Evolutionary conservation across 92 coral and sea anemone species (phyloP), one percentile per base, ranked within the genome.

Genomic region (Bergia sp.): DNA sequence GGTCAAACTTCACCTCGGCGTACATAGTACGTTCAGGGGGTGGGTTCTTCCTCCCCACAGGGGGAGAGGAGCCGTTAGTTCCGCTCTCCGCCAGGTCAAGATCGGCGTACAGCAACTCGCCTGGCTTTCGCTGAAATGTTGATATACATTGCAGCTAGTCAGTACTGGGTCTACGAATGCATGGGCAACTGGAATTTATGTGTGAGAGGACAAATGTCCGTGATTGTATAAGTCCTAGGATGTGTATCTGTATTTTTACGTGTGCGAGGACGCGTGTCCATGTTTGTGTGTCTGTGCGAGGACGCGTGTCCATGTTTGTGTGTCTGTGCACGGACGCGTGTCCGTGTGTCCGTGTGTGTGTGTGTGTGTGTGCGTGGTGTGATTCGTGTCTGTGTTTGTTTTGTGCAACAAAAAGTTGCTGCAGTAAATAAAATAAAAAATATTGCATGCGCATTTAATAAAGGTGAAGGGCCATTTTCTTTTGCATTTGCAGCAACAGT

Each of bases 51-150:
- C 16, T 83, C 23, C 76, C 65, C 8, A n/a, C 65, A 36, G 37
- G 18, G 16, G 67, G 65, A 29, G 37, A 11, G 80, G 80, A 15
- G 3, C 39, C 42, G 12, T 29, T 71, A 40, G 3, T 18, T 45
- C 23, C 58, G 13, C 79, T 43, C 44, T 84, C 87, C 29, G 87
- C 78, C 29, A 84, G 57, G 45, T 84, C 87, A 67, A 84, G 44
- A 1, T 84, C 87, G 36, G 87, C 87, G 5, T 84, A 84, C 36
- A 84, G 45, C 43, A 84, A 13, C 67, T 84, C 87, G 41, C 87
- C 87, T 29, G 87, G 79, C 9, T 84, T 84, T 23, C 87, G 87
- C 87, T 84, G 66, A 53, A 84, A 84, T 42, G 55, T 77, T 77
- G 47, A 1, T 39, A 38, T 10, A 61, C 69, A 74, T 2, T 74